These are phyloP conservation scores for Micropoecilia bifurca DNA, from an alignment of 2,797 vertebrate genomes.

Conservation along the genomic window DNA sequence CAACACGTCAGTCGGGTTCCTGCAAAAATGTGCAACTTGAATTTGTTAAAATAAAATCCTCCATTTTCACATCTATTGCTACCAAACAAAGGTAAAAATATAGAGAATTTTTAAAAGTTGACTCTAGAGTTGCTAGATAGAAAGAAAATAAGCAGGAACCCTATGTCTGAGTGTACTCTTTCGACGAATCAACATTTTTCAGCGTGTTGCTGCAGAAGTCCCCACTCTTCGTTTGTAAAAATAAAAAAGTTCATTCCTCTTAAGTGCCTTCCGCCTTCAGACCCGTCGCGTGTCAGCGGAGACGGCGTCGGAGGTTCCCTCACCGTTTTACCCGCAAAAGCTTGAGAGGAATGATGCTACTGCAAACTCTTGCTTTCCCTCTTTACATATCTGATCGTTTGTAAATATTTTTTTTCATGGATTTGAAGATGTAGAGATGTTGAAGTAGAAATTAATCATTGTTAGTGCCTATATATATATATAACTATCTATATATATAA, in stretches of 20 bases:
- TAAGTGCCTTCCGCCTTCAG: constrained; percentile 80
- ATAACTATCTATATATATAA: constrained; percentile 47
- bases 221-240: constrained; percentile 41
- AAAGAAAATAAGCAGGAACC: background rate
- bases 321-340: constrained; percentile 25
- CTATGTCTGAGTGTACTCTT: background rate
- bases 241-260: constrained; percentile 79
- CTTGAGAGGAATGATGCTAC: constrained; percentile 80
- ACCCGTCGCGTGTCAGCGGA: constrained; percentile 28
- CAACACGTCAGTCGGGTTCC: background rate
- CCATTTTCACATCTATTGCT: background rate
- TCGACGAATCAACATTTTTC: background rate
- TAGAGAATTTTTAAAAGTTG: too few species aligned
- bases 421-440: constrained; percentile 67
- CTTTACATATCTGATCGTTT: constrained; percentile 69
- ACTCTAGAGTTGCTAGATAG: background rate
- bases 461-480: constrained; percentile 78
- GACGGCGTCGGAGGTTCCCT: constrained; percentile 24
- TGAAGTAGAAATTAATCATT: constrained; percentile 69
- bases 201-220: background rate
- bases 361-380: constrained; percentile 46
- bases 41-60: too few species aligned
- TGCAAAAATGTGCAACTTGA: background rate
- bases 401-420: constrained; percentile 72
- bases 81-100: background rate